These are phyloP conservation scores for Nansenia antarctica DNA, from an alignment of 2,113 vertebrate genomes.

Conservation along the genomic window DNA sequence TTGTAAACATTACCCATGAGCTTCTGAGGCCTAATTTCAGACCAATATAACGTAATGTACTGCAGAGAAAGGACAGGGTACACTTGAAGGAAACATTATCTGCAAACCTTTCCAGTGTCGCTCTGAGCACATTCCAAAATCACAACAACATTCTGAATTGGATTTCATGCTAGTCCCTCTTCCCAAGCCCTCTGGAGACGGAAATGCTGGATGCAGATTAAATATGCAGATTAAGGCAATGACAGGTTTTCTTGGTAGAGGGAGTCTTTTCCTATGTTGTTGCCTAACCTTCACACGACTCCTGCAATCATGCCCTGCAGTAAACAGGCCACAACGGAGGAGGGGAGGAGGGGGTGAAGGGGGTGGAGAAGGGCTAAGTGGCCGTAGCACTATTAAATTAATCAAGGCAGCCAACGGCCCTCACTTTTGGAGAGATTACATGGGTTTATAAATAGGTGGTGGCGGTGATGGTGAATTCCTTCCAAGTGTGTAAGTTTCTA, in stretches of 20 bases:
- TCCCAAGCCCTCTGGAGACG: conserved; percentile 20
- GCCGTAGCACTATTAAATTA: conserved; percentile 38
- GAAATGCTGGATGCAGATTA: conserved; percentile 18
- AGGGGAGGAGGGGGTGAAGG: not conserved
- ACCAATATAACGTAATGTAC: not conserved
- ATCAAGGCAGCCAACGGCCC: conserved; percentile 34
- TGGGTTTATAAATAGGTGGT: conserved; percentile 44
- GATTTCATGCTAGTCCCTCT: conserved; percentile 33
- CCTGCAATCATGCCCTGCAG: conserved; percentile 13
- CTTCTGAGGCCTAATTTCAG: not conserved
- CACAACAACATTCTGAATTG: conserved; percentile 34
- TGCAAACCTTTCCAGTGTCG: not conserved
- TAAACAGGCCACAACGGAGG: conserved; percentile 11
- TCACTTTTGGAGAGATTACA: conserved; percentile 47
- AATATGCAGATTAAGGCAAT: conserved; percentile 28
- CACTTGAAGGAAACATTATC: not conserved
- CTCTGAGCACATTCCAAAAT: conserved; percentile 25
- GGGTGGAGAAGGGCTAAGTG: conserved; percentile 16
- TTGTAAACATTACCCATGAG: too few relatives aligned
- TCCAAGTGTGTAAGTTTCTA: conserved; percentile 26
- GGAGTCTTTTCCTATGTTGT: conserved; percentile 2
- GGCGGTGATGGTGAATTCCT: conserved; percentile 35
- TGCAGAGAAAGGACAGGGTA: too few relatives aligned
- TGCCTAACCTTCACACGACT: conserved; percentile 34
- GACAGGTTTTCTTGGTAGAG: conserved; percentile 15